These are phyloP conservation scores for Catocala fraxini DNA, from an alignment of 2,888 invertebrate genomes.

Conservation along the genomic window DNA sequence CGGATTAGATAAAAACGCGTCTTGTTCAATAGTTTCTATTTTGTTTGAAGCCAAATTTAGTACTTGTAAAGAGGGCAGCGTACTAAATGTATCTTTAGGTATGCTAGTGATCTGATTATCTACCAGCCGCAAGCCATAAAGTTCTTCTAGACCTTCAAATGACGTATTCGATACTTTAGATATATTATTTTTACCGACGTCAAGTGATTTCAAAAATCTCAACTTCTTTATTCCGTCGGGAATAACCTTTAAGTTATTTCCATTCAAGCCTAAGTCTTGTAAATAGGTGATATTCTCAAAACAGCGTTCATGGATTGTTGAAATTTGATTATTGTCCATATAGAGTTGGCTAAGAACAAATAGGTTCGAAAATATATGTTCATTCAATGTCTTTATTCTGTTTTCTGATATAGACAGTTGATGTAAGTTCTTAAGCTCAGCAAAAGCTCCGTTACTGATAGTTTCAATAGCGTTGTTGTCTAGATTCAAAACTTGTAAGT, in stretches of 20 bases:
- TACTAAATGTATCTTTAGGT: slow-evolving; percentile 91
- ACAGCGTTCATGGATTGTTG: slow-evolving; percentile 89
- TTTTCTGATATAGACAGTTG: slow-evolving; percentile 92
- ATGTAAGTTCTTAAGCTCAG: slow-evolving; percentile 92
- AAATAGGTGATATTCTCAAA: slow-evolving; percentile 93
- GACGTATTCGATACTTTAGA: slow-evolving; percentile 90
- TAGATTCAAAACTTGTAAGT: slow-evolving; percentile 91
- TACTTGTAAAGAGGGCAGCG: slow-evolving; percentile 91
- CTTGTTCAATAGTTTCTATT: slow-evolving; percentile 92
- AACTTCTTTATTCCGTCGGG: slow-evolving; percentile 91
- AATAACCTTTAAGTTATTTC: slow-evolving; percentile 89
- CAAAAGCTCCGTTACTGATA: slow-evolving; percentile 91
- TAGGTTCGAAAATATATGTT: slow-evolving; percentile 91
- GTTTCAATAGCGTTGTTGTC: slow-evolving; percentile 91
- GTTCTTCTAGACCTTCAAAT: slow-evolving; percentile 91
- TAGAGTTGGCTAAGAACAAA: slow-evolving; percentile 91
- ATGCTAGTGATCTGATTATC: slow-evolving; percentile 93
- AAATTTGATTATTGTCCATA: slow-evolving; percentile 91
- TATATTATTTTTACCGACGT: slow-evolving; percentile 94
- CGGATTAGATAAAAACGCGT: slow-evolving; percentile 92
- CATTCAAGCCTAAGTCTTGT: slow-evolving; percentile 92
- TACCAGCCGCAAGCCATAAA: slow-evolving; percentile 92
- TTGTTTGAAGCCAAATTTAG: slow-evolving; percentile 93
- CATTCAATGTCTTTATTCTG: slow-evolving; percentile 89
- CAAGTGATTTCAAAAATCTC: slow-evolving; percentile 91